Base-by-base conservation (phyloP, 2,797 vertebrate genomes). In the Scleropages formosus region DNA sequence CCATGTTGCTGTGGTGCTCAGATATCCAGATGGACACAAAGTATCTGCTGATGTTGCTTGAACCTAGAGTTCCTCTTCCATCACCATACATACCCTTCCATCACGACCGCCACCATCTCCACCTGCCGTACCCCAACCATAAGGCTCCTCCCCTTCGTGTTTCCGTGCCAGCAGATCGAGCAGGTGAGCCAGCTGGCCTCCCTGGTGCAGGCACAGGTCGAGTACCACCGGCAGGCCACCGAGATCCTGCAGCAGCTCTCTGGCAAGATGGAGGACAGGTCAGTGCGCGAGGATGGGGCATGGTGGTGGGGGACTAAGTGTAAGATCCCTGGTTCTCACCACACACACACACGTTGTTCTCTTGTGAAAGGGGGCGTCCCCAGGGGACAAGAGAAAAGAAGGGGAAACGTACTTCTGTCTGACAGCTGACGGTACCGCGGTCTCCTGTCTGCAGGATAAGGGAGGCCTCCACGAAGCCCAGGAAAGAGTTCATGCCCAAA, bases 161-260 rank as follows among this genome's bases (percentile, higher is more conserved):
- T 76, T 78, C 4, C 85, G 8, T 15, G 4, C 83, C 75, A 82
- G 81, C 90, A 99, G 95, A 95, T 99, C 53, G 98, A 99, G 80
- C 98, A 99, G 85, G 96, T 99, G 89, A 98, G 96, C 90, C 98
- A 99, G 88, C 93, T 99, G 58, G 89, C 95, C 9, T 95, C 98
- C 0, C 91, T 99, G 69, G 96, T 97, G 68, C 95, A 99, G 61
- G 96, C 97, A 75, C 98, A 99, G 87, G 89, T 97, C 89, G 95
- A 98, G 77, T 99, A 99, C 84, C 98, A 99, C 87, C 94, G 90
- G 84, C 95, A 98, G 75, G 94, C 97, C 1, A 84, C 94, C 0
- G 94, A 98, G 89, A 97, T 99, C 84, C 93, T 99, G 78, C 94
- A 97, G 80, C 93, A 94, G 85, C 95, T 98, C 83, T 93, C 93